A percentile compares a stretch with the other conserved stretches of the same genome.
These are phyloP conservation scores for Ceyx erithaca DNA, from an alignment of 2,797 vertebrate genomes.

Conservation along the genomic window DNA sequence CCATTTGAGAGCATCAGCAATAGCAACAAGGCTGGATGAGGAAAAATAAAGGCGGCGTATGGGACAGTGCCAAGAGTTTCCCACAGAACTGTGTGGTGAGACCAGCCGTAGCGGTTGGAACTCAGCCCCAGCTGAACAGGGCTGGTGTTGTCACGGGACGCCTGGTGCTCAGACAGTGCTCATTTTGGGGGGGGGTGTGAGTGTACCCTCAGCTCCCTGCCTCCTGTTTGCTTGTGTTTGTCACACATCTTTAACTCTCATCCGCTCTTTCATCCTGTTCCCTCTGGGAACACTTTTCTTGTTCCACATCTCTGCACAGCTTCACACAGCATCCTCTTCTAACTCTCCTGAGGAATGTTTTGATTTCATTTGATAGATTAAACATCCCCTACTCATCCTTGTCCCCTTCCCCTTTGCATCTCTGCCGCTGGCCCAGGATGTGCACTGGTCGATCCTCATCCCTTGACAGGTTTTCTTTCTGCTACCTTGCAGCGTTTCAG, in stretches of 20 bases:
- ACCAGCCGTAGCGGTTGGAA: background rate
- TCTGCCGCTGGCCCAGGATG: background rate
- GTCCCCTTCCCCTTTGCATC: background rate
- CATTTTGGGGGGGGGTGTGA: accelerated
- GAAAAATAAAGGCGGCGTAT: background rate
- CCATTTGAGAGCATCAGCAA: accelerated
- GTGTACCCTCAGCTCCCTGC: background rate
- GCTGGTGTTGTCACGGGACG: background rate
- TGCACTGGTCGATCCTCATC: background rate
- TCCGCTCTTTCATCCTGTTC: background rate
- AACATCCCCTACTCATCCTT: background rate
- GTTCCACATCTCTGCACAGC: background rate
- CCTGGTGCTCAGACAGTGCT: accelerated
- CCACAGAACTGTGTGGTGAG: background rate
- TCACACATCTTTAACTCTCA: background rate
- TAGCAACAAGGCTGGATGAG: background rate
- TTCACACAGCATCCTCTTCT: background rate
- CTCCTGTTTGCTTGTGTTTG: background rate
- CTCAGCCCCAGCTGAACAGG: background rate
- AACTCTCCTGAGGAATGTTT: background rate
- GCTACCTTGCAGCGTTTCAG: background rate
- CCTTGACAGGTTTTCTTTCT: background rate
- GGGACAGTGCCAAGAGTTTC: background rate
- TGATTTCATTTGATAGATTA: background rate
- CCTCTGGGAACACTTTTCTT: background rate